Conservation (phyloP, 2,888 invertebrate species). For the Cephus sareptanus region DNA sequence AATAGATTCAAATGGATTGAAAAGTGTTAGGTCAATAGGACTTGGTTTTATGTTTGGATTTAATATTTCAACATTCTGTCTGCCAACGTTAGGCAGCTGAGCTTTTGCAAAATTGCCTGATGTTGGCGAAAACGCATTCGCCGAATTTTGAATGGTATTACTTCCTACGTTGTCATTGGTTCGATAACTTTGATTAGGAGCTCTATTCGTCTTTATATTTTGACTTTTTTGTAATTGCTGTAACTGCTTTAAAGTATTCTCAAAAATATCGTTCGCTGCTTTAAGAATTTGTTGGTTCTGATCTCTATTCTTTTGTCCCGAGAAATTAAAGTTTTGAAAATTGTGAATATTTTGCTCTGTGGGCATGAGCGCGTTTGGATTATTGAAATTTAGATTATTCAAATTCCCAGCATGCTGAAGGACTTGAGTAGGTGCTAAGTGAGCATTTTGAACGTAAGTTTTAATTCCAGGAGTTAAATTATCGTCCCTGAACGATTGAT, state of each 20-base stretch:
- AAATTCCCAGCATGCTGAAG: slow-evolving; percentile 39
- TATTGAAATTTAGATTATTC: slow-evolving; percentile 31
- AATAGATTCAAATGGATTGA: slow-evolving; percentile 44
- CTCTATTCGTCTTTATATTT: slow-evolving; percentile 12
- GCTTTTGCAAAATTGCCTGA: slow-evolving; percentile 36
- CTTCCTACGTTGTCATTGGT: slow-evolving; percentile 47
- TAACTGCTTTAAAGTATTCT: slow-evolving; percentile 48
- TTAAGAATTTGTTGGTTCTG: slow-evolving; percentile 43
- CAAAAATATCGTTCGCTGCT: slow-evolving; percentile 45
- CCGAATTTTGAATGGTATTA: slow-evolving; percentile 37
- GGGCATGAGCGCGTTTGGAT: slow-evolving; percentile 32
- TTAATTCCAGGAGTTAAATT: slow-evolving; percentile 20
- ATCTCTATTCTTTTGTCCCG: slow-evolving; percentile 29
- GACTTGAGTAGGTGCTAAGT: slow-evolving; percentile 45
- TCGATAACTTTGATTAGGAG: slow-evolving; percentile 9
- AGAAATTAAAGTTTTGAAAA: background rate
- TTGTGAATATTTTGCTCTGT: slow-evolving; percentile 15
- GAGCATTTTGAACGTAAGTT: slow-evolving; percentile 41
- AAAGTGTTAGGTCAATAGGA: slow-evolving; percentile 39
- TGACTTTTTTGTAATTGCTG: slow-evolving; percentile 50
- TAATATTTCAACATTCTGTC: slow-evolving; percentile 58
- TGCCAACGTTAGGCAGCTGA: slow-evolving; percentile 51
- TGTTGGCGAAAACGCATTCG: slow-evolving; percentile 33
- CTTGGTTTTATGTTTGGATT: slow-evolving; percentile 57
- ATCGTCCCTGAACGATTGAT: slow-evolving; percentile 29